Evolutionary conservation across 2,888 invertebrate genomes (phyloP).

Genomic region (Drosophila demipolita): DNA sequence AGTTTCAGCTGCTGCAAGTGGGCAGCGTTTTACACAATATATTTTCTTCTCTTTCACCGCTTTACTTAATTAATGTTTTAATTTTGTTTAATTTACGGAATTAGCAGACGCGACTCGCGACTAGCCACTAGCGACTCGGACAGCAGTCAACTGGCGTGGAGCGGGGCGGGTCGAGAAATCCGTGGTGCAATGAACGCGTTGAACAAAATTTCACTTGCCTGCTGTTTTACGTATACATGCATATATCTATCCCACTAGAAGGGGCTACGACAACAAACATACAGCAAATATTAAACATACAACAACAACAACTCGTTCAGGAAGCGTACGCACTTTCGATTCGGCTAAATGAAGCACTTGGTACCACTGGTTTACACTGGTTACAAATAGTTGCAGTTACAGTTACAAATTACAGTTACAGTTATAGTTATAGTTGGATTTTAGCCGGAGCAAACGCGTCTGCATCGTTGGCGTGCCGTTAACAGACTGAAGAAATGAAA

Average conservation of each 20-base stretch:
- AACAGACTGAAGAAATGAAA: conserved; percentile 85
- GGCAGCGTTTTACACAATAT: conserved; percentile 38
- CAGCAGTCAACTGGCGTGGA: conserved; percentile 2
- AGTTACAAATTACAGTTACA: conserved; percentile 36
- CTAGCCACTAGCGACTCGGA: background rate
- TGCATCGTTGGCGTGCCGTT: conserved; percentile 84
- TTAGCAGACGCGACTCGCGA: conserved; percentile 38
- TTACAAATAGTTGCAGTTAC: conserved; percentile 25
- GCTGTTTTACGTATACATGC: conserved; percentile 9
- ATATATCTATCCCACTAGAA: conserved; percentile 23
- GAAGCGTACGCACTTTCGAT: conserved; percentile 55
- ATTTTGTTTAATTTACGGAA: conserved; percentile 61
- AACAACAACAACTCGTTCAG: conserved; percentile 32
- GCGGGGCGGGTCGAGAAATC: conserved; percentile 37
- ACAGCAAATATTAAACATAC: background rate
- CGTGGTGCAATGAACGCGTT: conserved; percentile 53
- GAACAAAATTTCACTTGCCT: conserved; percentile 66
- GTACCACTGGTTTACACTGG: conserved; percentile 55
- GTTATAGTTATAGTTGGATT: conserved; percentile 18
- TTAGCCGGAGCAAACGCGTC: conserved; percentile 77
- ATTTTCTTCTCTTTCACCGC: conserved; percentile 42
- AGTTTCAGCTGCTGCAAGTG: conserved; percentile 50
- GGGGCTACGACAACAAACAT: conserved; percentile 18
- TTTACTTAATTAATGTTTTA: conserved; percentile 58
- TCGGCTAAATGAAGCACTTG: conserved; percentile 12